Percentiles rank a stretch among this genome's conserved stretches.
These are phyloP conservation scores for Aptenodytes patagonicus DNA, from an alignment of 2,113 vertebrate genomes.

Conservation along the genomic window DNA sequence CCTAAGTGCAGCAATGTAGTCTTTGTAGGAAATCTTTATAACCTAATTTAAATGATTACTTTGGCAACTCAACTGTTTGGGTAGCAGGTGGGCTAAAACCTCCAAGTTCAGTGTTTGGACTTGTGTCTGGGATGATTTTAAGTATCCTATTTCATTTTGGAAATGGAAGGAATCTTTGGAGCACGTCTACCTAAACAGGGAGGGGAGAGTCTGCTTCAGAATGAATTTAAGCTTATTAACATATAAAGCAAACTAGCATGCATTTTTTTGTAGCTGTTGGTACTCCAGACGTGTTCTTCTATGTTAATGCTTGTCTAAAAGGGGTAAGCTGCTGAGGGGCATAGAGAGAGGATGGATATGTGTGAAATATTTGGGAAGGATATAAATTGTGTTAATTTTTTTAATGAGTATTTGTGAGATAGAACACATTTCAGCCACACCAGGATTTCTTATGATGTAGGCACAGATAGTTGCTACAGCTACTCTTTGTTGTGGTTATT, in stretches of 20 bases:
- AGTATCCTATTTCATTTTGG: conserved; percentile 30
- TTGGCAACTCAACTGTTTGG: conserved; percentile 15
- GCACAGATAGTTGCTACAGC: not conserved
- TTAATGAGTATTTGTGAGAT: not conserved
- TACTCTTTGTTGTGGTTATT: not conserved
- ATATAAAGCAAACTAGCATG: not conserved
- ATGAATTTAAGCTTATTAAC: not conserved
- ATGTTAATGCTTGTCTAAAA: not conserved
- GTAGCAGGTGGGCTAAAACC: conserved; percentile 54
- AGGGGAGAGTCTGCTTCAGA: not conserved
- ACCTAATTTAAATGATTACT: conserved; percentile 33
- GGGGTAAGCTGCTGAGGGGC: not conserved
- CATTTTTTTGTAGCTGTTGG: not conserved
- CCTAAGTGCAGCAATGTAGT: not conserved
- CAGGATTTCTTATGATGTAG: not conserved
- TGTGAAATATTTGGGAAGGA: not conserved
- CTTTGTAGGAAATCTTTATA: conserved; percentile 1
- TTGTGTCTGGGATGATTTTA: conserved; percentile 30
- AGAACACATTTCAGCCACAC: not conserved
- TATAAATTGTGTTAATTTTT: not conserved
- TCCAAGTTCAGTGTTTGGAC: not conserved
- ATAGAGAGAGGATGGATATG: not conserved
- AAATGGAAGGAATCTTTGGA: conserved; percentile 49
- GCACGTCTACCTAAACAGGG: not conserved
- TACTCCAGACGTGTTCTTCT: not conserved